phyloP scores from a whole-genome alignment of 30 jellyfish, hydroid and myxozoan species.

The Hydractinia symbiolongicarpus region DNA sequence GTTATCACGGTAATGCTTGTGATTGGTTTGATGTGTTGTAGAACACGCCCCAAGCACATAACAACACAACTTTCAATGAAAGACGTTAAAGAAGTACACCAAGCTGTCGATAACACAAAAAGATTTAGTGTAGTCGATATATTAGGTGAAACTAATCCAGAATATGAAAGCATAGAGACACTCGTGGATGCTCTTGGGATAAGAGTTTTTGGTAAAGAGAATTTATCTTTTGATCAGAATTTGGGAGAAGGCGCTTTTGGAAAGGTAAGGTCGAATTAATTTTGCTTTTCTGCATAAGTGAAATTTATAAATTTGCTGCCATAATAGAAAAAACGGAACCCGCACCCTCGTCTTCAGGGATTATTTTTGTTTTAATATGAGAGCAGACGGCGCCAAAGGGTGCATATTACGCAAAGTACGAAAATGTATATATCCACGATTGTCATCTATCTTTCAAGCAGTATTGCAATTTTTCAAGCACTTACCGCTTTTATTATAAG shows the following conservation, averaged over 20 bases:
- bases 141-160: conserved; percentile 12
- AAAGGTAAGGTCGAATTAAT: conserved; percentile 29
- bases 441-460: too few species aligned
- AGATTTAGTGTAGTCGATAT: background rate
- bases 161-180: conserved; percentile 1
- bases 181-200: background rate
- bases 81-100: conserved; percentile 11
- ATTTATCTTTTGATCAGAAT: conserved; percentile 40
- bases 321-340: background rate
- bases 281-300: background rate
- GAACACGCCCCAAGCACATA: background rate
- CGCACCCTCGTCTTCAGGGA: too few species aligned
- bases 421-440: too few species aligned
- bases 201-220: conserved; percentile 26
- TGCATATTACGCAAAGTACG: too few species aligned
- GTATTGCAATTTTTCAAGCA: too few species aligned
- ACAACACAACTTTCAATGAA: background rate
- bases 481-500: background rate
- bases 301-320: background rate
- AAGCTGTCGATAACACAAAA: background rate
- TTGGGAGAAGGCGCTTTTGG: conserved; percentile 91
- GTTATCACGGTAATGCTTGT: background rate
- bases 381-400: too few species aligned
- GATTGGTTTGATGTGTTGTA: background rate
- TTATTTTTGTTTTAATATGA: too few species aligned